These are phyloP conservation scores for Syrista parreyssii DNA, from an alignment of 2,888 invertebrate species.

Conservation along the genomic window DNA sequence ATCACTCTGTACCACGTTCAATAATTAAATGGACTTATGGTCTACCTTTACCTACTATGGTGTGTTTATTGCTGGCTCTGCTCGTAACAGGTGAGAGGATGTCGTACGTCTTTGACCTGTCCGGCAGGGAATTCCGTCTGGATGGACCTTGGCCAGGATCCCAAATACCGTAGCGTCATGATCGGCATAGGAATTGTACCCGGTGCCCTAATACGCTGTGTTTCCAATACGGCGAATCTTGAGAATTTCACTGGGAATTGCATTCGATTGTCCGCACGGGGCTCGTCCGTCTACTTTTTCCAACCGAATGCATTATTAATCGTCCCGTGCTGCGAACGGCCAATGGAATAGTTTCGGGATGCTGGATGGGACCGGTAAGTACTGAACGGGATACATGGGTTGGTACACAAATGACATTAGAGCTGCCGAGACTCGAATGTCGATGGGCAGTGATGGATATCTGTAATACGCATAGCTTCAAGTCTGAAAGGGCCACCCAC, in stretches of 20 bases:
- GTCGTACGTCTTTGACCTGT: slow-evolving; percentile 23
- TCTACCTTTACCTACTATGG: neutral
- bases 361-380: neutral
- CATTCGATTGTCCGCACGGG: neutral
- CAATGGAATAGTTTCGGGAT: neutral
- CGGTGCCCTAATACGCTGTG: neutral
- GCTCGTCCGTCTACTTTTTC: slow-evolving; percentile 2
- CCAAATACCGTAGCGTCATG: neutral
- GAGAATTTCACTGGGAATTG: neutral
- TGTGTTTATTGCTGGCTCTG: neutral
- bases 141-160: neutral
- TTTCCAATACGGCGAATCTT: slow-evolving; percentile 1
- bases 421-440: slow-evolving; percentile 2
- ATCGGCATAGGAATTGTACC: neutral
- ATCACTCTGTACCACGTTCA: neutral
- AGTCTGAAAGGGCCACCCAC: slow-evolving; percentile 6
- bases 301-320: neutral
- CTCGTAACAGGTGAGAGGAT: slow-evolving; percentile 27
- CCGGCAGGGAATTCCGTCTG: neutral
- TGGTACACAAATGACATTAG: slow-evolving; percentile 2
- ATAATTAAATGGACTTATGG: neutral
- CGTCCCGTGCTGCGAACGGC: neutral
- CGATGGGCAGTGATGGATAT: slow-evolving; percentile 8
- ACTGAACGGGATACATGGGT: neutral
- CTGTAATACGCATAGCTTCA: slow-evolving; percentile 2